Evolutionary conservation across 2,797 vertebrate species (phyloP), one percentile per base, ranked within the genome.

Genomic region (Cyprinodon diabolis): DNA sequence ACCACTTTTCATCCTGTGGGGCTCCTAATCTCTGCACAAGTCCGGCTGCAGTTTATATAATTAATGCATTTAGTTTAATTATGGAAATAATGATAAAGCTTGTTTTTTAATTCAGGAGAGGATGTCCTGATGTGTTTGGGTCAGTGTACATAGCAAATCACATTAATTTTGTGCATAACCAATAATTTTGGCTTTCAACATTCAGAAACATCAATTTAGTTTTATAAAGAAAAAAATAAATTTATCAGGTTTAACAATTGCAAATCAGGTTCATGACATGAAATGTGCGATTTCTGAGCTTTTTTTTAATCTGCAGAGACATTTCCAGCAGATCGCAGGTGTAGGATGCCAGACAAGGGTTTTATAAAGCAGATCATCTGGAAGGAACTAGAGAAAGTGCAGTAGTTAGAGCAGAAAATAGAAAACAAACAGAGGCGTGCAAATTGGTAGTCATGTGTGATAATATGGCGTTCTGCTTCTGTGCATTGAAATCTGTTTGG

Each of bases 1-100:
- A 78, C 91, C 92, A 30, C 79, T 56, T 30, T 57, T 68, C 73
- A 69, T 89, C 88, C 86, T 84, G 78, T 66, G 80, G 84, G 82
- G 88, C 71, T 77, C 74, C 67, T 21, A n/a, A 9, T 82, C 74
- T 75, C 66, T 63, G 78, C 74, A 77, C 68, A 77, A 57, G 63
- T 65, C 56, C 5, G 47, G 30, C 76, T 82, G 77, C 77, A 79
- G 72, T 73, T 73, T 47, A 76, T 78, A 74, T 83, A 77, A 89
- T 86, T 65, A 81, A 37, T 89, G 56, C 56, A 72, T 86, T 89
- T 70, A 76, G 70, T 77, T 81, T 84, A 57, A 86, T 84, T 78
- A 67, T 54, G 60, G 60, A 57, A 85, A 77, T 76, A 84, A 87
- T 84, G 49, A 69, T 58, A 57, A 69, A 71, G 84, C 86, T 87